A percentile compares a stretch with the other conserved stretches of the same genome.
Evolutionary conservation across 53 echinoderm and acorn worm species (phyloP).

Genomic region (Paracentrotus lividus): DNA sequence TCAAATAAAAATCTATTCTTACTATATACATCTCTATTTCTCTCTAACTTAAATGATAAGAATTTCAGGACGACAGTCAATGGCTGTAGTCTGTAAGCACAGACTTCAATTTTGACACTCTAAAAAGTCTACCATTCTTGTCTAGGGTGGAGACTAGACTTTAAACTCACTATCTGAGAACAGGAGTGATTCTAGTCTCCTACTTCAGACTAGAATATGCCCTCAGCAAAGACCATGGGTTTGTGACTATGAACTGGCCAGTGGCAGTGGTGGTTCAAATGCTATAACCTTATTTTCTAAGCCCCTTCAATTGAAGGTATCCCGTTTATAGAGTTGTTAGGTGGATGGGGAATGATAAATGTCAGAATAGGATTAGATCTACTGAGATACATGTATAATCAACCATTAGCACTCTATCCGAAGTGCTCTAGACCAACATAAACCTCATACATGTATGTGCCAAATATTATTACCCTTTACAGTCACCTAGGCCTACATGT

Average conservation of each 20-base stretch:
- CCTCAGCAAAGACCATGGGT: too few relatives aligned
- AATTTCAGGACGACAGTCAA: background rate
- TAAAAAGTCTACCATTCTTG: too few relatives aligned
- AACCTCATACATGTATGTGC: background rate
- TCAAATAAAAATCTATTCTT: slow-evolving; percentile 31
- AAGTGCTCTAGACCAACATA: background rate
- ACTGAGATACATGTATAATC: background rate
- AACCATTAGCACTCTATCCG: background rate
- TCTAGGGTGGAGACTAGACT: too few relatives aligned
- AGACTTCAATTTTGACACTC: too few relatives aligned
- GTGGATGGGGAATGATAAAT: background rate
- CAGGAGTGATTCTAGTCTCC: too few relatives aligned
- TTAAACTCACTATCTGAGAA: too few relatives aligned
- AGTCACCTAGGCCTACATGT: too few relatives aligned
- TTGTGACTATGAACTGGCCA: too few relatives aligned
- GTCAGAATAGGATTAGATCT: background rate
- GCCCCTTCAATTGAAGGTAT: background rate
- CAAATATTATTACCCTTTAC: background rate
- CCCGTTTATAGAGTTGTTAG: background rate
- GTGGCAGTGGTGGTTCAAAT: background rate
- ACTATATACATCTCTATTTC: background rate
- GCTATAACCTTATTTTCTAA: background rate
- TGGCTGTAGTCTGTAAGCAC: too few relatives aligned
- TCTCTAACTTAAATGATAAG: background rate
- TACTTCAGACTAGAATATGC: too few relatives aligned